A percentile compares a stretch with the other conserved stretches of the same genome.
Evolutionary conservation across 2,113 vertebrate genomes (phyloP).

Genomic region (Fregata magnificens): DNA sequence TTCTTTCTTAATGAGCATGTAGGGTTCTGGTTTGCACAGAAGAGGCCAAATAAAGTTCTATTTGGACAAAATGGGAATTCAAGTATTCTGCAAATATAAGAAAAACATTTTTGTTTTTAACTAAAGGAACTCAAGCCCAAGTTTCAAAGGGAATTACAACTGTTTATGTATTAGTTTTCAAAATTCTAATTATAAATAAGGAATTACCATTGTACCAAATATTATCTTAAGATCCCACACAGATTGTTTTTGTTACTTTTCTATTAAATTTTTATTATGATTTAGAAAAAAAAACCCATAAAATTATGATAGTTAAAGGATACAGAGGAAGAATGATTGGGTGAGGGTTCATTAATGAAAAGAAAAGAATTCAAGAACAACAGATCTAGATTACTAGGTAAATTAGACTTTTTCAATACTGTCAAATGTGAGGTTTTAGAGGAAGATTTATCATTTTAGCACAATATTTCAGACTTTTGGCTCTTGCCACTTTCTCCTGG

Average conservation of each 20-base stretch:
- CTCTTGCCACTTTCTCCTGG: neutral
- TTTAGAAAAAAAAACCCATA: neutral
- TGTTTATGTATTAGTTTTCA: neutral
- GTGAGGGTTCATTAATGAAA: neutral
- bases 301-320: neutral
- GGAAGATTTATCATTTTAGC: neutral
- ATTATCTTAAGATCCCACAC: neutral
- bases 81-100: neutral
- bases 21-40: neutral
- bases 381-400: neutral
- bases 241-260: neutral
- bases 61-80: neutral
- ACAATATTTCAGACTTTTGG: neutral
- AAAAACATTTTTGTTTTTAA: neutral
- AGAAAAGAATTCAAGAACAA: neutral
- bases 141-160: neutral
- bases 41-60: neutral
- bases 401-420: neutral
- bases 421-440: neutral
- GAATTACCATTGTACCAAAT: neutral
- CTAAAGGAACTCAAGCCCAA: neutral
- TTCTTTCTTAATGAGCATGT: neutral
- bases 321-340: neutral
- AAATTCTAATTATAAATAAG: neutral
- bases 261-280: neutral